Evolutionary conservation across 2,888 invertebrate species (phyloP).

Genomic region (Cordilura impudica): DNA sequence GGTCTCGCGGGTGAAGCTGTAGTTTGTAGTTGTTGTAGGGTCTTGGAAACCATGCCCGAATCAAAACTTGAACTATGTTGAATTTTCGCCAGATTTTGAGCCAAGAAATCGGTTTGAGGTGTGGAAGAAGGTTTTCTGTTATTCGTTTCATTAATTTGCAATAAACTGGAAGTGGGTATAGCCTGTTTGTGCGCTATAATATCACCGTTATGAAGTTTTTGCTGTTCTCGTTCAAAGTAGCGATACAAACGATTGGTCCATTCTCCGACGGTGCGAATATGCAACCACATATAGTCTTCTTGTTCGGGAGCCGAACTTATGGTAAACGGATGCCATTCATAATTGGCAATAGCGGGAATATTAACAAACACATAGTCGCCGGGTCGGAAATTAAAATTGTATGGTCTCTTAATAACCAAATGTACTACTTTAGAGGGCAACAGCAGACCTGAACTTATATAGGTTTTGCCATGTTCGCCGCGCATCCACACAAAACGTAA

Average conservation of each 20-base stretch:
- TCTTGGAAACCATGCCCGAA: conserved; percentile 52
- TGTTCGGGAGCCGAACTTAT: conserved; percentile 97
- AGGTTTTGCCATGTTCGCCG: conserved; percentile 90
- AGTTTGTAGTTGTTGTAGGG: conserved; percentile 52
- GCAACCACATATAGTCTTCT: conserved; percentile 94
- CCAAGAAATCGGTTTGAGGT: conserved; percentile 75
- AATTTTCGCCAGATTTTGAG: conserved; percentile 71
- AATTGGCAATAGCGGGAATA: conserved; percentile 92
- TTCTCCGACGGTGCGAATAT: conserved; percentile 94
- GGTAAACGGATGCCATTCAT: conserved; percentile 98
- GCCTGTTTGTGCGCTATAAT: conserved; percentile 78
- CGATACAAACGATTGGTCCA: conserved; percentile 94
- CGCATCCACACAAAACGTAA: conserved; percentile 82
- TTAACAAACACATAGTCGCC: conserved; percentile 97
- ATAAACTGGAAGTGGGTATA: conserved; percentile 70
- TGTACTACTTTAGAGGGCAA: conserved; percentile 94
- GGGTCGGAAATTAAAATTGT: conserved; percentile 91
- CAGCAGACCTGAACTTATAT: conserved; percentile 91
- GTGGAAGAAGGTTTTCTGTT: conserved; percentile 65
- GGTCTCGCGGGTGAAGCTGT: conserved; percentile 70
- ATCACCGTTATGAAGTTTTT: conserved; percentile 84
- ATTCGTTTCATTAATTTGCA: conserved; percentile 66
- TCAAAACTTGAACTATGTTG: conserved; percentile 68
- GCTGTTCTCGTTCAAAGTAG: conserved; percentile 91
- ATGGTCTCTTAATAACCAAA: conserved; percentile 91